These are phyloP conservation scores for Meghimatium bilineatum DNA, from an alignment of 2,888 invertebrate species.

Conservation along the genomic window DNA sequence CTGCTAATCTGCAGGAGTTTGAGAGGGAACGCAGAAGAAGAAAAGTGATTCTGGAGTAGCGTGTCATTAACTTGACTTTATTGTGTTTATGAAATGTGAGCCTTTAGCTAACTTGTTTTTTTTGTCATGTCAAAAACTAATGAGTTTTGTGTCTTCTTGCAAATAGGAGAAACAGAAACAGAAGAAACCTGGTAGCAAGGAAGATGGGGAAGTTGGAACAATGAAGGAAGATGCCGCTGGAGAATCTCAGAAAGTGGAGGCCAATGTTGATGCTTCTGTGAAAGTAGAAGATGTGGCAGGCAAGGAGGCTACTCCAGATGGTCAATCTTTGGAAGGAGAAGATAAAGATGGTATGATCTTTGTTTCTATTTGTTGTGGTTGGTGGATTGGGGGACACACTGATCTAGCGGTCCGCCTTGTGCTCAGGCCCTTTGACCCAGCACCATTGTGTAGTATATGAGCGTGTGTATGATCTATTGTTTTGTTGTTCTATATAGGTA, in stretches of 20 bases:
- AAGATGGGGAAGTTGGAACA: constrained; percentile 45
- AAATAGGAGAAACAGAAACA: constrained; percentile 54
- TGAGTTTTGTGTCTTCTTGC: not conserved
- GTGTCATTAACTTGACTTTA: no score
- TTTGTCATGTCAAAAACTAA: no score
- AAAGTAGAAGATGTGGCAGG: constrained; percentile 51
- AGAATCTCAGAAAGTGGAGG: constrained; percentile 36
- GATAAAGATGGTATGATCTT: constrained; percentile 11
- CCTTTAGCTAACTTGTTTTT: no score
- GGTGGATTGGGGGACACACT: not conserved
- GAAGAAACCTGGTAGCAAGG: constrained; percentile 43
- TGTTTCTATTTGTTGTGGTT: not conserved
- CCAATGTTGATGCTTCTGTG: constrained; percentile 47
- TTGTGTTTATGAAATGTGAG: no score
- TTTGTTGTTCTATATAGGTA: no score
- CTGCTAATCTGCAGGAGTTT: no score
- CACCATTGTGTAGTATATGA: no score
- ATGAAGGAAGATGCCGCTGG: constrained; percentile 43
- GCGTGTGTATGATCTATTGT: no score
- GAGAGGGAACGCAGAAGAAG: no score
- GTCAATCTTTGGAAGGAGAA: constrained; percentile 54
- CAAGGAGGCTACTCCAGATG: constrained; percentile 45
- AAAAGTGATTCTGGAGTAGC: no score
- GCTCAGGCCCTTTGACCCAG: no score
- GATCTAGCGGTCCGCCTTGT: no score